Evolutionary conservation across 2,888 invertebrate species (phyloP), one percentile per base, ranked within the genome.

Genomic region (Tuta absoluta): DNA sequence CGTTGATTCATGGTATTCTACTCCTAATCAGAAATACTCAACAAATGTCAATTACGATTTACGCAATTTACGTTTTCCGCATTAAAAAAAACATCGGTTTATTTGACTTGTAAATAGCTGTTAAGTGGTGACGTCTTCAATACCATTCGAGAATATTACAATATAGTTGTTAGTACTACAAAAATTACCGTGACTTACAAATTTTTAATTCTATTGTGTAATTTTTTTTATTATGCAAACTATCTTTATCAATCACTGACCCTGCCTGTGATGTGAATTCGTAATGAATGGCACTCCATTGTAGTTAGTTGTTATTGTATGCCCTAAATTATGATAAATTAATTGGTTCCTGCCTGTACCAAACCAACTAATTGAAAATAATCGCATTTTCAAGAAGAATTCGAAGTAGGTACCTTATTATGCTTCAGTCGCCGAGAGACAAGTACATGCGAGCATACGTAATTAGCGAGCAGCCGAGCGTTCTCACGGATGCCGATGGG

Each of bases 401-500:
- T 53, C 23, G 3, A 53, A 53, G 23, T n/a, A n/a, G n/a, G n/a
- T 23, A 10, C 8, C 33, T 33, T 53, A 53, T 33, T n/a, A 33
- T n/a, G 33, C 33, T 33, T 17, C 57, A 17, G 37, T 45, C 24
- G 45, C 57, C 63, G 33, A 62, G 59, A 70, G 59, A 70, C 68
- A 73, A 69, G 12, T 14, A 68, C 75, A 75, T 73, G 69, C 70
- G 69, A 73, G 76, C 73, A 75, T 79, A 77, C 75, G 75, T 80
- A 78, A 80, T 83, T 80, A 80, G 74, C 71, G 71, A 73, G 75
- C 71, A 75, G 71, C 70, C 67, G 69, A 75, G 71, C 69, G 75
- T 89, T 90, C 89, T 88, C 89, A 89, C 89, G 89, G 84, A 85
- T 85, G 84, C 80, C 79, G 82, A 83, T 84, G 77, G 75, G 76